Conservation (phyloP, 2,888 invertebrate species). For the Koerneria pararmatus region DNA sequence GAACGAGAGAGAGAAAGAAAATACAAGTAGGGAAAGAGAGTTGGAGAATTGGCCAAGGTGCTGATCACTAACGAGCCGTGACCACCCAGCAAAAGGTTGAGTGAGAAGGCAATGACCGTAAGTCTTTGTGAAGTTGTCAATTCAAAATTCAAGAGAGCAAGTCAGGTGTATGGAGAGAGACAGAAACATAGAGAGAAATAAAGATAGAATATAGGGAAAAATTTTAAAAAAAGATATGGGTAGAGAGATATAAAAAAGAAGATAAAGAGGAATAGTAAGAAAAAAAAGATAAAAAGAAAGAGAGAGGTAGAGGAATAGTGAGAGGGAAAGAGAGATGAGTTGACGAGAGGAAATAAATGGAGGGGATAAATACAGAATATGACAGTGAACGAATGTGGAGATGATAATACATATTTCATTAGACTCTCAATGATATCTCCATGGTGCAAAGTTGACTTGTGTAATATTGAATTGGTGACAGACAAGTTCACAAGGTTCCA, state of each 20-base stretch:
- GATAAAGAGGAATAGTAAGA: background rate
- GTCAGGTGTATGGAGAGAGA: too few relatives aligned
- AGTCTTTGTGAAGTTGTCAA: too few relatives aligned
- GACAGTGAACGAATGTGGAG: background rate
- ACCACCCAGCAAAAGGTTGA: too few relatives aligned
- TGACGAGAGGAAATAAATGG: background rate
- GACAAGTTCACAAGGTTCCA: too few relatives aligned
- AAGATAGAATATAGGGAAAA: constrained; percentile 1
- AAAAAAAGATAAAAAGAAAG: constrained; percentile 2
- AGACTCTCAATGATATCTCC: background rate
- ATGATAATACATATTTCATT: background rate
- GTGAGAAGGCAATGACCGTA: too few relatives aligned
- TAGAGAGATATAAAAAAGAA: constrained; percentile 22
- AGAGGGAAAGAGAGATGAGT: background rate
- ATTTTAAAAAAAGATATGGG: background rate
- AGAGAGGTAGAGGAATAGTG: constrained; percentile 11
- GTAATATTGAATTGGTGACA: background rate
- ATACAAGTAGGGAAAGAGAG: too few relatives aligned
- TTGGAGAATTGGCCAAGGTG: too few relatives aligned
- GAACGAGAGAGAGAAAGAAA: too few relatives aligned
- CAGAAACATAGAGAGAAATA: too few relatives aligned
- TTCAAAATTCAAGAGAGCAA: too few relatives aligned
- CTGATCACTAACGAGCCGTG: too few relatives aligned
- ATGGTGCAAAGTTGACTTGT: background rate
- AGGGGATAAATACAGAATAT: background rate